Conservation (phyloP, 2,113 vertebrate genomes). For the Fregetta grallaria region DNA sequence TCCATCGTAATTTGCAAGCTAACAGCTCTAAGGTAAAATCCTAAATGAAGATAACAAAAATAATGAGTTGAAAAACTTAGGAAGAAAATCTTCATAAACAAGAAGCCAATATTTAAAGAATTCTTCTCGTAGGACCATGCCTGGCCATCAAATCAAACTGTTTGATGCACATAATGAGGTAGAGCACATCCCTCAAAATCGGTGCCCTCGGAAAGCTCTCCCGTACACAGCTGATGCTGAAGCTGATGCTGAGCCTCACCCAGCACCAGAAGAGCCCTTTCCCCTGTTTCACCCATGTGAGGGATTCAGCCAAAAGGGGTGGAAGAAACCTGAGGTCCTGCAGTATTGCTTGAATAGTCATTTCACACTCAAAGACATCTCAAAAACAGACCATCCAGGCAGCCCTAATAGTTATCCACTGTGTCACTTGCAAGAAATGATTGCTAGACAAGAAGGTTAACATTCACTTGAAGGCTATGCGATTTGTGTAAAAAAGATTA, state of each 20-base stretch:
- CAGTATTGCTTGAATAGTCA: neutral
- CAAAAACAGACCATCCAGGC: neutral
- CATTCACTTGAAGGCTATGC: neutral
- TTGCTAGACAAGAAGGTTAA: neutral
- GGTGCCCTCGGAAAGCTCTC: accelerated
- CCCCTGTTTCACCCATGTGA: accelerated
- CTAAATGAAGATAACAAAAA: neutral
- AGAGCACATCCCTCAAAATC: accelerated
- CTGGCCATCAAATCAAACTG: neutral
- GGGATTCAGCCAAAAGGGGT: accelerated
- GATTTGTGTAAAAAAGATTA: neutral
- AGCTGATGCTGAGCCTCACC: neutral
- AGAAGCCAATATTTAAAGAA: neutral
- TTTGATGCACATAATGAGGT: neutral
- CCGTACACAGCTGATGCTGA: neutral
- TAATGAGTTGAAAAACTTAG: neutral
- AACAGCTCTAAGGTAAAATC: neutral
- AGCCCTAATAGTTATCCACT: too few species aligned
- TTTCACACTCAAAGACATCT: neutral
- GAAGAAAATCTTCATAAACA: neutral
- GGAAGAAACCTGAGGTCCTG: neutral
- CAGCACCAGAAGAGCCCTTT: neutral
- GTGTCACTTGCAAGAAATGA: neutral
- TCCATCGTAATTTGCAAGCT: neutral
- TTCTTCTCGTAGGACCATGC: neutral